A percentile compares a stretch with the other conserved stretches of the same genome.
phyloP scores from a whole-genome alignment of 1,140 invertebrate species.

The Meloidogyne floridensis region DNA sequence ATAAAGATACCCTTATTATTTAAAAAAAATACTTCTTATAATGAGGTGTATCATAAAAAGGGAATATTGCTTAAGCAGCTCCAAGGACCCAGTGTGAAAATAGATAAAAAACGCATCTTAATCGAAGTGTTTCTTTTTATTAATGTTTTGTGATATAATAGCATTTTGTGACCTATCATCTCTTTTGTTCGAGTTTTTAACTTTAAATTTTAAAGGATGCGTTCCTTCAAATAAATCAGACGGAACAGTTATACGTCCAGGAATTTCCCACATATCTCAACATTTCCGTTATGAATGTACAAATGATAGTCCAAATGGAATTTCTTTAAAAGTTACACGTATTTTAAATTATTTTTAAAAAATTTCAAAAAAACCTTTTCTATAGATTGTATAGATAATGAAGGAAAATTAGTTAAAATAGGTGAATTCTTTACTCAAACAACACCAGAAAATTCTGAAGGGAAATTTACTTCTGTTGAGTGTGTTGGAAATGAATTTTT shows the following conservation, averaged over 20 bases:
- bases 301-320: constrained; percentile 27
- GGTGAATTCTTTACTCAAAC: constrained; percentile 46
- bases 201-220: constrained; percentile 35
- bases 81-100: too few species aligned
- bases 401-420: constrained; percentile 39
- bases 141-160: too few species aligned
- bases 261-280: constrained; percentile 30
- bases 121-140: too few species aligned
- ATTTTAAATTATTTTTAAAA: background rate
- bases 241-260: constrained; percentile 39
- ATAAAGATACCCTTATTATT: too few species aligned
- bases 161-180: too few species aligned
- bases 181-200: too few species aligned
- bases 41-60: too few species aligned
- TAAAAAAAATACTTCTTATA: too few species aligned
- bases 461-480: constrained; percentile 36
- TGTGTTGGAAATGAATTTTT: constrained; percentile 43
- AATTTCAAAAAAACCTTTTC: background rate
- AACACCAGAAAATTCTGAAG: constrained; percentile 22
- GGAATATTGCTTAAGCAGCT: too few species aligned
- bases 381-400: constrained; percentile 46
- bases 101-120: too few species aligned
- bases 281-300: constrained; percentile 43
- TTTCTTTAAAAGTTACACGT: constrained; percentile 40
- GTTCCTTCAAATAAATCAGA: constrained; percentile 38